Percentiles rank a stretch among this genome's conserved stretches.
Evolutionary conservation across 2,797 vertebrate species (phyloP).

Genomic region (Luscinia luscinia): DNA sequence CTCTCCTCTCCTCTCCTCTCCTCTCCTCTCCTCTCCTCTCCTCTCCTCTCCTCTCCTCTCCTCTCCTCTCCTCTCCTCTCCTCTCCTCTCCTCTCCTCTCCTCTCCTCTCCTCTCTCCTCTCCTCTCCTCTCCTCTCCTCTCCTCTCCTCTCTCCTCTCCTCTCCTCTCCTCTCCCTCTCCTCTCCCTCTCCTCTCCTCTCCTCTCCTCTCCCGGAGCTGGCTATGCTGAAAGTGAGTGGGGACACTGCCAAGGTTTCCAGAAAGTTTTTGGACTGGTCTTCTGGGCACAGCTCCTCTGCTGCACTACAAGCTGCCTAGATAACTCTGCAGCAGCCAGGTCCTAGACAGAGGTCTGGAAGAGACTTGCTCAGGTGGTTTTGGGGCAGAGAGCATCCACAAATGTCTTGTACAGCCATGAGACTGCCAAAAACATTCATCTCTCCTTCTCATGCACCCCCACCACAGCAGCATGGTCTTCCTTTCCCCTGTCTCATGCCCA

Average conservation of each 20-base stretch:
- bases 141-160: no score
- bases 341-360: background rate
- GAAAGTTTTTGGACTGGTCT: background rate
- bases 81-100: no score
- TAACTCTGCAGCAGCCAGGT: background rate
- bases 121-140: no score
- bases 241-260: background rate
- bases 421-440: background rate
- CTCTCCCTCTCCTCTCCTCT: no score
- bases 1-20: no score
- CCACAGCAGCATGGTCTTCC: fast-evolving
- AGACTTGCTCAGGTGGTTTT: background rate
- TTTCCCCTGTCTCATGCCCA: background rate
- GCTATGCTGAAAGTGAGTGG: background rate
- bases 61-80: no score
- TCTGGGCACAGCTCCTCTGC: background rate
- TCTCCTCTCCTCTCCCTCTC: no score
- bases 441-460: background rate
- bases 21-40: no score
- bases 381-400: background rate
- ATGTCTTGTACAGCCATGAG: background rate
- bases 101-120: no score
- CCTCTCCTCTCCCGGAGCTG: background rate
- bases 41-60: no score
- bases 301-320: background rate